These are phyloP conservation scores for Spea bombifrons DNA, from an alignment of 2,113 vertebrate genomes.

Conservation along the genomic window DNA sequence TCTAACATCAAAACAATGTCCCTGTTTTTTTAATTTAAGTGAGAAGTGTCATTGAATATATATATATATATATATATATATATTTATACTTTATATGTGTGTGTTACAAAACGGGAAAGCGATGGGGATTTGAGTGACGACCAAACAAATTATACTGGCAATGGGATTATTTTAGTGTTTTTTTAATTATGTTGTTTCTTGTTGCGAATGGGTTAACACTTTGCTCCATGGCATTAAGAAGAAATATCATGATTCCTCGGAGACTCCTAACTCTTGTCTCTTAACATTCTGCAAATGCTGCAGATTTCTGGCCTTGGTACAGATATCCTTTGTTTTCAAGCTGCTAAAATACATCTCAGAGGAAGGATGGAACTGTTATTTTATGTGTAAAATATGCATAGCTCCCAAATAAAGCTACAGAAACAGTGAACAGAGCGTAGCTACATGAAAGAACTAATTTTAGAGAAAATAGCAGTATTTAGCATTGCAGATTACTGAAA, in stretches of 20 bases:
- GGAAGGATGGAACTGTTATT: constrained; percentile 22
- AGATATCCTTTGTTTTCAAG: constrained; percentile 41
- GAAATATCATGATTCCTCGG: constrained; percentile 17
- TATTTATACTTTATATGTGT: no score
- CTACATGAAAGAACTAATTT: constrained; percentile 26
- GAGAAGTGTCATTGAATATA: no score
- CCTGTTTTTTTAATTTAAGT: no score
- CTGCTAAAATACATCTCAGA: constrained; percentile 41
- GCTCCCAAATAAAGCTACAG: constrained; percentile 28
- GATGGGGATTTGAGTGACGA: no score
- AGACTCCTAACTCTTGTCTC: constrained; percentile 26
- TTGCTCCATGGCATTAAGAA: not conserved
- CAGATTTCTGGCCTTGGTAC: constrained; percentile 41
- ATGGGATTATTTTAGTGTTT: not conserved
- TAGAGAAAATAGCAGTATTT: constrained; percentile 23
- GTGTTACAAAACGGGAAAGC: no score
- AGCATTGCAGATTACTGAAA: constrained; percentile 39
- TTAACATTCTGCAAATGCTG: constrained; percentile 38
- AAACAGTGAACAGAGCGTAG: constrained; percentile 4
- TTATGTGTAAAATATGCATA: constrained; percentile 42
- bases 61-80: no score
- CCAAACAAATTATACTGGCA: no score
- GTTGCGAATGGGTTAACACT: constrained; percentile 8
- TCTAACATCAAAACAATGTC: no score
- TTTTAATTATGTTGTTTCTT: not conserved